Conservation (phyloP, 2,888 invertebrate species). For the Carpatolechia fugitivella region DNA sequence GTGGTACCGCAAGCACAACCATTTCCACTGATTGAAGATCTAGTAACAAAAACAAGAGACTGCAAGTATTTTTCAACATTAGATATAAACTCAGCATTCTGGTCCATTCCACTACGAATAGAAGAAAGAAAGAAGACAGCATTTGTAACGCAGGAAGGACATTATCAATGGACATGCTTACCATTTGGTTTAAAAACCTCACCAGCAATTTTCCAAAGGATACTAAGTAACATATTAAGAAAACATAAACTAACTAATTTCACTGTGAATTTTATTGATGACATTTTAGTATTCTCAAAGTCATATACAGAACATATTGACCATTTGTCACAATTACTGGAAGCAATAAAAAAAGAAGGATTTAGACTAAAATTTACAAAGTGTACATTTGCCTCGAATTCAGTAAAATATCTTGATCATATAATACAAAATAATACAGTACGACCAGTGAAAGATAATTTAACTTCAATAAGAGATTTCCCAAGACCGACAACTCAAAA, state of each 20-base stretch:
- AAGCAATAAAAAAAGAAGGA: too few species aligned
- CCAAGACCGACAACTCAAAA: too few species aligned
- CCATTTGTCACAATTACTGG: not conserved
- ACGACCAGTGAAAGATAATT: conserved; percentile 28
- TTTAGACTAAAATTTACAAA: not conserved
- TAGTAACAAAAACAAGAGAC: conserved; percentile 18
- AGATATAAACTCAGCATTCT: conserved; percentile 43
- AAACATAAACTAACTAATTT: too few species aligned
- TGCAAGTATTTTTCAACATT: too few species aligned
- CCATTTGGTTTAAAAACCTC: conserved; percentile 47
- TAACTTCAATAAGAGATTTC: conserved; percentile 23
- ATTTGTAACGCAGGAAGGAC: too few species aligned
- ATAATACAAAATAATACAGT: conserved; percentile 30
- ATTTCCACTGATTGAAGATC: too few species aligned
- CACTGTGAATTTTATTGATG: conserved; percentile 1
- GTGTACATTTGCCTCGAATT: not conserved
- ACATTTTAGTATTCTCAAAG: not conserved
- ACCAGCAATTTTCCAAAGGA: conserved; percentile 46
- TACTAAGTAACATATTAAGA: too few species aligned
- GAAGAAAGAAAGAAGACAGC: conserved; percentile 35
- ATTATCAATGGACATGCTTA: conserved; percentile 39
- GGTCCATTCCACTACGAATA: conserved; percentile 37
- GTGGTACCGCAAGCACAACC: conserved; percentile 31
- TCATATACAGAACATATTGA: not conserved
- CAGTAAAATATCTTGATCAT: conserved; percentile 24